Evolutionary conservation across 35 echinoderm and acorn worm genomes (phyloP).

Genomic region (Lytechinus variegatus): DNA sequence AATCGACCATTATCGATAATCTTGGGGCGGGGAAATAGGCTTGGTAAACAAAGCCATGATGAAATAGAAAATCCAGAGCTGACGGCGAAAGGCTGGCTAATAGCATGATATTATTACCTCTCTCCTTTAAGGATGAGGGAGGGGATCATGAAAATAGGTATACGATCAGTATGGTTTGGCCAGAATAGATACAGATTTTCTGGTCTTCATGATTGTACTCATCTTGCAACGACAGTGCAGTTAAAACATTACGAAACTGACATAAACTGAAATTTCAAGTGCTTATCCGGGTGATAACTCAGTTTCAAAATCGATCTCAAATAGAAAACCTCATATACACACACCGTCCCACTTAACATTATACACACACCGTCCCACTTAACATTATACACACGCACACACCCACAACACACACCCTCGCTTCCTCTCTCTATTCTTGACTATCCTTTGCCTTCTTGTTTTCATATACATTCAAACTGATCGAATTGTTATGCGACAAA

Average conservation of each 20-base stretch:
- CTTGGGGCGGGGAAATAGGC: neutral
- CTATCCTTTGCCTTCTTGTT: no score
- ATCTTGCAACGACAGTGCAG: neutral
- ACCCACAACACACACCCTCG: no score
- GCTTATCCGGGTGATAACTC: neutral
- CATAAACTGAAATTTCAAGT: neutral
- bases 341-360: no score
- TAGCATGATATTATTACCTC: neutral
- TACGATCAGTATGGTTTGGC: neutral
- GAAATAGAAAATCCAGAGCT: neutral
- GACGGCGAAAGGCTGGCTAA: neutral
- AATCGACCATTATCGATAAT: conserved; percentile 19
- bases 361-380: no score
- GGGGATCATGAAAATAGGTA: neutral
- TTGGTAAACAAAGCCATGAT: neutral
- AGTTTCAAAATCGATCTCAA: no score
- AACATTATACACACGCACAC: no score
- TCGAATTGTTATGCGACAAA: neutral
- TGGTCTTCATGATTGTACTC: neutral
- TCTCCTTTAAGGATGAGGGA: neutral
- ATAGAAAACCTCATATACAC: no score
- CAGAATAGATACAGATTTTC: neutral
- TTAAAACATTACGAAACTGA: neutral
- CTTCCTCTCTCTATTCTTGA: no score
- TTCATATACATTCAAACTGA: no score